A percentile compares a stretch with the other conserved stretches of the same genome.
These are phyloP conservation scores for Odontophorus gujanensis DNA, from an alignment of 2,113 vertebrate species.

Conservation along the genomic window DNA sequence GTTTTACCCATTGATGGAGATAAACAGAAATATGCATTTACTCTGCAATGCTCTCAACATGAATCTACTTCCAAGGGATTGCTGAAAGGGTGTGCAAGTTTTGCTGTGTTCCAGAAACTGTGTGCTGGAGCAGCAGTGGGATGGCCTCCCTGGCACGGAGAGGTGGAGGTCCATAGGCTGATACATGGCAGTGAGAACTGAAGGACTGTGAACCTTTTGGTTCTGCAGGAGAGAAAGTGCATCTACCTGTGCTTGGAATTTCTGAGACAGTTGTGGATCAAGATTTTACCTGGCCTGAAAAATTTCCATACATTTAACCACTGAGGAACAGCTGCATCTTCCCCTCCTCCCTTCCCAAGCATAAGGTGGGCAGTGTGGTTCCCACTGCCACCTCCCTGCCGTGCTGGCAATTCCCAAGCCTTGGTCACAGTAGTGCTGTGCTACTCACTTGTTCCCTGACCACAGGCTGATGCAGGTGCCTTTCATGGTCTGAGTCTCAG, in stretches of 20 bases:
- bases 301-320: not conserved
- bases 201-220: not conserved
- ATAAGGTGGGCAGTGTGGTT: accelerated
- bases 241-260: not conserved
- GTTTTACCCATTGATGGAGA: not conserved
- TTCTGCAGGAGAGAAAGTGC: not conserved
- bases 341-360: not conserved
- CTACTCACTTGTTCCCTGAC: not conserved
- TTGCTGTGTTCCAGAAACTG: not conserved
- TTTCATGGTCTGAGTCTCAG: slow-evolving; percentile 3
- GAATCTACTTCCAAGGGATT: not conserved
- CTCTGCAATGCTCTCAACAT: not conserved
- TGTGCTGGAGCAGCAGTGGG: not conserved
- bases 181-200: not conserved
- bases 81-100: not conserved
- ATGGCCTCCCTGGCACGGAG: not conserved
- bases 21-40: not conserved
- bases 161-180: not conserved
- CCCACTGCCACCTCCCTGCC: not conserved
- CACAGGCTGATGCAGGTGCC: not conserved
- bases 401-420: not conserved
- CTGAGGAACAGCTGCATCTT: not conserved
- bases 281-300: not conserved
- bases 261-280: not conserved
- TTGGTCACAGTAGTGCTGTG: not conserved